Percentiles rank a stretch among this genome's conserved stretches.
Evolutionary conservation across 2,797 vertebrate species (phyloP).

Genomic region (Cossypha caffra): DNA sequence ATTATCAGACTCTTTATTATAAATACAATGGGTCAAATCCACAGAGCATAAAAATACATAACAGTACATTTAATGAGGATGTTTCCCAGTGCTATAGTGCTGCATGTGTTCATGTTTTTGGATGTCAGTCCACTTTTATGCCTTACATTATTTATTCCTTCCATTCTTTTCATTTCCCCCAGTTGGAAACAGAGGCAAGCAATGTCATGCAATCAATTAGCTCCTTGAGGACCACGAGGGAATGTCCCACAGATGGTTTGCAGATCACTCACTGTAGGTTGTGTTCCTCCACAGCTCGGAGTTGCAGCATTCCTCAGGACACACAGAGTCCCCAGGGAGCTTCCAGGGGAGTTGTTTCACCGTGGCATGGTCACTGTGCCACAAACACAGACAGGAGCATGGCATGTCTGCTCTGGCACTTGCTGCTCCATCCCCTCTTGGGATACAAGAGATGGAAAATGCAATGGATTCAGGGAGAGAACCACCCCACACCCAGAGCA

Average conservation of each 20-base stretch:
- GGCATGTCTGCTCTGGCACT: not conserved
- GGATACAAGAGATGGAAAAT: not conserved
- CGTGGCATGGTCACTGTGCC: not conserved
- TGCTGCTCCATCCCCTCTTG: not conserved
- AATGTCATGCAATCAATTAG: not conserved
- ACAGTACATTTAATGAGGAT: not conserved
- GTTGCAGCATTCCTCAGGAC: not conserved
- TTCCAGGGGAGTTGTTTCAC: not conserved
- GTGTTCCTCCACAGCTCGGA: not conserved
- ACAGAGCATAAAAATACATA: not conserved
- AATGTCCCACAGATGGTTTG: not conserved
- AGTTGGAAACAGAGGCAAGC: not conserved
- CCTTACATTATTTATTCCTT: not conserved
- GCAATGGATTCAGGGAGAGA: accelerated
- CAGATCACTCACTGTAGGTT: accelerated
- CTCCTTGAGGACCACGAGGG: not conserved
- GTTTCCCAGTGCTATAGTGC: not conserved
- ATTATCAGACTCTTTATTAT: not conserved
- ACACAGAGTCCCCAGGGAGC: not conserved
- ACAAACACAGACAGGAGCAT: accelerated
- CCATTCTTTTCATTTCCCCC: not conserved
- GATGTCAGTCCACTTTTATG: not conserved
- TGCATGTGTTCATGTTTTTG: not conserved
- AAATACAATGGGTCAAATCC: not conserved
- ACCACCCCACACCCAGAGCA: accelerated